Conservation (phyloP, 1,140 invertebrate species). For the Ptiloglossa arizonensis region DNA sequence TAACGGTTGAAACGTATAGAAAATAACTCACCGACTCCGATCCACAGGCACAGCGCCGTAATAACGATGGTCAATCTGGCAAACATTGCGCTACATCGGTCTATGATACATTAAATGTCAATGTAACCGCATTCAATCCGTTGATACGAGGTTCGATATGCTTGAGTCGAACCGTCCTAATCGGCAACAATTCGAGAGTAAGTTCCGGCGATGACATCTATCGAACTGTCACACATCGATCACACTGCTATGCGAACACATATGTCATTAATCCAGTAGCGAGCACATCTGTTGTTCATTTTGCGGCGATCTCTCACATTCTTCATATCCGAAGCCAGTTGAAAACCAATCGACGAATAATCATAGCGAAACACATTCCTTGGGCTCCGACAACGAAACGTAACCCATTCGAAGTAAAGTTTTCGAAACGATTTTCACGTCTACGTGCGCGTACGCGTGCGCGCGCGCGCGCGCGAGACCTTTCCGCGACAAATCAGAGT, state of each 20-base stretch:
- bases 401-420: background rate
- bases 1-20: too few species aligned
- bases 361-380: background rate
- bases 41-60: slow-evolving; percentile 61
- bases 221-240: background rate
- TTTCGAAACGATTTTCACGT: background rate
- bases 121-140: slow-evolving; percentile 37
- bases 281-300: background rate
- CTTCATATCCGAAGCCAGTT: background rate
- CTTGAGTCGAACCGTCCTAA: slow-evolving; percentile 8
- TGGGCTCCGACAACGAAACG: background rate
- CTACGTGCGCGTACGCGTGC: background rate
- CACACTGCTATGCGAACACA: background rate
- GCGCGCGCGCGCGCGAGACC: background rate
- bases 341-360: background rate
- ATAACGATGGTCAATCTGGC: slow-evolving; percentile 64
- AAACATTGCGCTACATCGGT: slow-evolving; percentile 72
- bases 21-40: slow-evolving; percentile 65
- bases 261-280: background rate
- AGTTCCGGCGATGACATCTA: slow-evolving; percentile 9
- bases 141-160: slow-evolving; percentile 16
- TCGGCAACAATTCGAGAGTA: background rate
- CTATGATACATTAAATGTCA: slow-evolving; percentile 50
- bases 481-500: background rate
- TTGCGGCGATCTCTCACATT: background rate